Evolutionary conservation across 2,113 vertebrate species (phyloP).

Genomic region (Caloenas nicobarica): DNA sequence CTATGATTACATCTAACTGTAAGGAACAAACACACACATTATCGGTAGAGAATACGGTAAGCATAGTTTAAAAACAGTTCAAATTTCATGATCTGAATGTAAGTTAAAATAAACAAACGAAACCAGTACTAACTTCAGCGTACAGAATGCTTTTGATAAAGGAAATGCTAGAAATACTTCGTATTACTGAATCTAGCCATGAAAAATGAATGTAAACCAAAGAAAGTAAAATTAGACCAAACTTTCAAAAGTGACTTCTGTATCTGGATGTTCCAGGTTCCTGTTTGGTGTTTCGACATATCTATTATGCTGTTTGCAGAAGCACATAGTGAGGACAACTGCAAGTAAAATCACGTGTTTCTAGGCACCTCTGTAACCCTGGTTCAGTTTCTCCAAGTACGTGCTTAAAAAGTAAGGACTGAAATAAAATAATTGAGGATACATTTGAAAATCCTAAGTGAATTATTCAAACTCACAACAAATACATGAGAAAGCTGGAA

Average conservation of each 20-base stretch:
- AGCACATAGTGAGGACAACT: neutral
- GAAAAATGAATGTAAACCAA: neutral
- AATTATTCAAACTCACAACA: neutral
- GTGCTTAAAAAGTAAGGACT: neutral
- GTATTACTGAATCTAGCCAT: neutral
- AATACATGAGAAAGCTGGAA: neutral
- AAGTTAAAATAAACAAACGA: neutral
- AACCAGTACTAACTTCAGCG: neutral
- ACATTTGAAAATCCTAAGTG: neutral
- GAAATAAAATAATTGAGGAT: neutral
- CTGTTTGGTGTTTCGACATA: neutral
- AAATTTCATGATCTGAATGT: neutral
- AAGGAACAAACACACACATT: conserved; percentile 22
- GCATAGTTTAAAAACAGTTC: neutral
- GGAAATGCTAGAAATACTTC: neutral
- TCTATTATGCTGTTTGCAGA: neutral
- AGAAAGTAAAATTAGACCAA: neutral
- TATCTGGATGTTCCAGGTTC: neutral
- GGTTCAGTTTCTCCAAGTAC: neutral
- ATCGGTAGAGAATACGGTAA: neutral
- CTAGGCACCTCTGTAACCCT: neutral
- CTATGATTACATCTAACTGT: conserved; percentile 97
- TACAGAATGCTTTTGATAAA: neutral
- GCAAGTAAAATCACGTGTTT: neutral
- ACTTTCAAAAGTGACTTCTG: neutral